Evolutionary conservation across 2,888 invertebrate genomes (phyloP).

Genomic region (Iselma pallidipennis): DNA sequence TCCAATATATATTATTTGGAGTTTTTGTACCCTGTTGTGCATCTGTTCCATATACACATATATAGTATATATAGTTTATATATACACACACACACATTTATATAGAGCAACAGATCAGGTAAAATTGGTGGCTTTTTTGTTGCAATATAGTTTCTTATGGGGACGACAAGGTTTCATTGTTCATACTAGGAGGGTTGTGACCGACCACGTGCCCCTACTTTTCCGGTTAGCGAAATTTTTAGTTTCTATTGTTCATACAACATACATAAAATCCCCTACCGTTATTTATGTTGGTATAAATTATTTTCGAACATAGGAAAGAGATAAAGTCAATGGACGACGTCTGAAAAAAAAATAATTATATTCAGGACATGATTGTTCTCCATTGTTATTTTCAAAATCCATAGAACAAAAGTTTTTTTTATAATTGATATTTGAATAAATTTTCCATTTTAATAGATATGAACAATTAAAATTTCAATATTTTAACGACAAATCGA

Average conservation of each 20-base stretch:
- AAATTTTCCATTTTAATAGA: background rate
- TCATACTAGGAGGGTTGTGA: background rate
- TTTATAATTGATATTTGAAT: background rate
- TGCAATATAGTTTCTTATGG: slow-evolving; percentile 10
- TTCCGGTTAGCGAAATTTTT: slow-evolving; percentile 19
- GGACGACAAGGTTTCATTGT: background rate
- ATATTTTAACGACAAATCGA: background rate
- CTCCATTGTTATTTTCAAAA: background rate
- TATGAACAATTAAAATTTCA: background rate
- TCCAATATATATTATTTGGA: background rate
- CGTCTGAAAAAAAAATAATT: background rate
- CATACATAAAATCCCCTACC: background rate
- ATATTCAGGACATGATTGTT: background rate
- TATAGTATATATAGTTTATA: no score
- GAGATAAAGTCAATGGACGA: background rate
- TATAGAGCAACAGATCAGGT: slow-evolving; percentile 9
- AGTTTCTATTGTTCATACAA: slow-evolving; percentile 11
- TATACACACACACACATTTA: background rate
- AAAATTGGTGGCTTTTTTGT: slow-evolving; percentile 10
- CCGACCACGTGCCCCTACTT: slow-evolving; percentile 16
- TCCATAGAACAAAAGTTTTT: background rate
- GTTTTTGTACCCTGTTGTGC: slow-evolving; percentile 13
- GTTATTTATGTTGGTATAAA: slow-evolving; percentile 4
- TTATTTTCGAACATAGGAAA: slow-evolving; percentile 1
- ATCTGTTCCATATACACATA: slow-evolving; percentile 13